Evolutionary conservation across 1,140 invertebrate species (phyloP).

Genomic region (Drosophila busckii): DNA sequence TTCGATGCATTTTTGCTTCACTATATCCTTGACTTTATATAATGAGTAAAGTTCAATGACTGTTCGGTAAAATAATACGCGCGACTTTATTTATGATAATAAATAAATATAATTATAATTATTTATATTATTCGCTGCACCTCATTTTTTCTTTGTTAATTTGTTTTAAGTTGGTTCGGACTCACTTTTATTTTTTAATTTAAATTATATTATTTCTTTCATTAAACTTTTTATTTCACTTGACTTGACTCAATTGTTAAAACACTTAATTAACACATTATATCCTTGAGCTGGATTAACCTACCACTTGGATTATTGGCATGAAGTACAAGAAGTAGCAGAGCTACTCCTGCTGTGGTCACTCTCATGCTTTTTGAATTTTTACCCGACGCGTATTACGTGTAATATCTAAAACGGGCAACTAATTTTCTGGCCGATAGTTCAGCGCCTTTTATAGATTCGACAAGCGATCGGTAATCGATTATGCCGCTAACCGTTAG

Average conservation of each 20-base stretch:
- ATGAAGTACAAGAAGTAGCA: conserved; percentile 44
- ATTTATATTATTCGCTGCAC: too few relatives aligned
- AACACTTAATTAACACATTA: not conserved
- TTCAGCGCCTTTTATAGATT: conserved; percentile 57
- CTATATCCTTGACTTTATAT: too few relatives aligned
- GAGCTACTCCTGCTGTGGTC: conserved; percentile 33
- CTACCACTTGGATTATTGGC: conserved; percentile 50
- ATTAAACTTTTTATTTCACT: not conserved
- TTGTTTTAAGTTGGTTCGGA: too few relatives aligned
- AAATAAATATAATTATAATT: too few relatives aligned
- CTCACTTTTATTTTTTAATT: too few relatives aligned
- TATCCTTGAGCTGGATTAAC: too few relatives aligned
- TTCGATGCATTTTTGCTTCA: too few relatives aligned
- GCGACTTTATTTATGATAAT: too few relatives aligned
- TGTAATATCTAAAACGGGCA: conserved; percentile 39
- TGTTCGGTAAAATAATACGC: too few relatives aligned
- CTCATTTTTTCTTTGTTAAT: too few relatives aligned
- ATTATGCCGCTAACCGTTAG: conserved; percentile 17
- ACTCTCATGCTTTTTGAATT: conserved; percentile 39
- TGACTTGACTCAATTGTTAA: conserved; percentile 1
- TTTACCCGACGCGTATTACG: conserved; percentile 44
- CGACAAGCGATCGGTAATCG: conserved; percentile 11
- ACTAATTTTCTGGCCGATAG: conserved; percentile 43
- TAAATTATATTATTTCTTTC: not conserved
- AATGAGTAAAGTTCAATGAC: too few relatives aligned